Evolutionary conservation across 53 echinoderm and acorn worm genomes (phyloP).

Genomic region (Crossaster papposus): DNA sequence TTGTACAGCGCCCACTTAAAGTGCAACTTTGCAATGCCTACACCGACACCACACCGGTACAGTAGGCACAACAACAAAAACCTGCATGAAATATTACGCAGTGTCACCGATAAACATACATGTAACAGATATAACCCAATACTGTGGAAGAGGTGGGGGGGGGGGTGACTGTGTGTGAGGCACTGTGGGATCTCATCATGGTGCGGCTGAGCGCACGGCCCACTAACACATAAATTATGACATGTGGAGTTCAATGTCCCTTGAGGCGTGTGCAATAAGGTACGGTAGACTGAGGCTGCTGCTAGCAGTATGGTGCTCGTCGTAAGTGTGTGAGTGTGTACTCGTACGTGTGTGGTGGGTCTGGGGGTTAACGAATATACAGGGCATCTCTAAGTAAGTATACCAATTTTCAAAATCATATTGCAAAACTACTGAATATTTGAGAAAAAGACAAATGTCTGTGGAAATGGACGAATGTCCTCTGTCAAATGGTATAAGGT

Average conservation of each 20-base stretch:
- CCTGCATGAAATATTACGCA: conserved; percentile 14
- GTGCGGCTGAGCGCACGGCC: not conserved
- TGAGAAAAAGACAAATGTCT: too few species aligned
- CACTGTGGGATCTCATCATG: not conserved
- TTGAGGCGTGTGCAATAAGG: conserved; percentile 1
- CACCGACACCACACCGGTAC: not conserved
- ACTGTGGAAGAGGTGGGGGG: not conserved
- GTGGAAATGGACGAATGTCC: too few species aligned
- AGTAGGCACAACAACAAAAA: not conserved
- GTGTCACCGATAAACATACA: not conserved
- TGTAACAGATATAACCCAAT: conserved; percentile 17
- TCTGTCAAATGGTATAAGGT: too few species aligned
- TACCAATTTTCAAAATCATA: too few species aligned
- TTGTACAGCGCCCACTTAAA: not conserved
- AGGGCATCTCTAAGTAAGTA: not conserved
- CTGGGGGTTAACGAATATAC: not conserved
- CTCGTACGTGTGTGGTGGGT: not conserved
- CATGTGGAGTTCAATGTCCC: conserved; percentile 29
- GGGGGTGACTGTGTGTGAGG: not conserved
- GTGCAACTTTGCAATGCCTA: not conserved
- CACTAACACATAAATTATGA: conserved; percentile 12
- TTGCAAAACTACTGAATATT: too few species aligned
- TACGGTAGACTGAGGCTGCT: not conserved
- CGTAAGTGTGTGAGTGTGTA: too few species aligned
- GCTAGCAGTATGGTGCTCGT: not conserved